These are phyloP conservation scores for Sesamia nonagrioides DNA, from an alignment of 1,140 invertebrate species.

Conservation along the genomic window DNA sequence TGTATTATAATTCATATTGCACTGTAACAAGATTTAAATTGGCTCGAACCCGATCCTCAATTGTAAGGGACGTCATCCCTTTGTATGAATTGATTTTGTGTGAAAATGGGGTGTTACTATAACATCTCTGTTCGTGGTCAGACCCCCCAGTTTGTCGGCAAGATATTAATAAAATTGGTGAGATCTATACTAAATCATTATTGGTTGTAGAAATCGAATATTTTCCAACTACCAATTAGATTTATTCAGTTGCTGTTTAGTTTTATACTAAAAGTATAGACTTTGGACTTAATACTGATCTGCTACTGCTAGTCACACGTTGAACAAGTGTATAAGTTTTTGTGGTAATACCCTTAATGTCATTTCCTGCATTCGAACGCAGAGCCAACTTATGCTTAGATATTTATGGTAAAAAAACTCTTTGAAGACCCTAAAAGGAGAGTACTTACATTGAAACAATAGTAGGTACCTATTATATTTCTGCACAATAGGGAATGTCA, in stretches of 20 bases:
- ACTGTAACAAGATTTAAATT: constrained; percentile 51
- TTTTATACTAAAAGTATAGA: too few relatives aligned
- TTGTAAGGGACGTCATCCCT: constrained; percentile 54
- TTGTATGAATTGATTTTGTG: constrained; percentile 67
- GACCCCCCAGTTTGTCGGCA: constrained; percentile 62
- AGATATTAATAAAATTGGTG: constrained; percentile 34
- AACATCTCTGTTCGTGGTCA: constrained; percentile 60
- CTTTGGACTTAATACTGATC: too few relatives aligned
- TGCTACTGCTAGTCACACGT: too few relatives aligned
- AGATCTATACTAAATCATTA: not conserved
- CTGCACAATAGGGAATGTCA: not conserved
- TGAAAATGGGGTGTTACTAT: constrained; percentile 61
- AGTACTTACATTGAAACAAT: not conserved
- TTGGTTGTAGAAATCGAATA: not conserved
- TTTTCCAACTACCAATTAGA: too few relatives aligned
- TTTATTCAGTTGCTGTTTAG: too few relatives aligned
- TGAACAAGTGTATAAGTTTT: too few relatives aligned
- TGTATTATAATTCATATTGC: constrained; percentile 11
- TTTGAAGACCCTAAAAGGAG: not conserved
- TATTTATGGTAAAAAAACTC: too few relatives aligned
- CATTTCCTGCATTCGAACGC: too few relatives aligned
- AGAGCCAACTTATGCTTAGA: too few relatives aligned
- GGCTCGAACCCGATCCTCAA: not conserved
- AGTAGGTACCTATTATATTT: not conserved
- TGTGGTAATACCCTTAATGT: too few relatives aligned